Evolutionary conservation across 1,140 invertebrate genomes (phyloP).

Genomic region (Zaprionus lachaisei): DNA sequence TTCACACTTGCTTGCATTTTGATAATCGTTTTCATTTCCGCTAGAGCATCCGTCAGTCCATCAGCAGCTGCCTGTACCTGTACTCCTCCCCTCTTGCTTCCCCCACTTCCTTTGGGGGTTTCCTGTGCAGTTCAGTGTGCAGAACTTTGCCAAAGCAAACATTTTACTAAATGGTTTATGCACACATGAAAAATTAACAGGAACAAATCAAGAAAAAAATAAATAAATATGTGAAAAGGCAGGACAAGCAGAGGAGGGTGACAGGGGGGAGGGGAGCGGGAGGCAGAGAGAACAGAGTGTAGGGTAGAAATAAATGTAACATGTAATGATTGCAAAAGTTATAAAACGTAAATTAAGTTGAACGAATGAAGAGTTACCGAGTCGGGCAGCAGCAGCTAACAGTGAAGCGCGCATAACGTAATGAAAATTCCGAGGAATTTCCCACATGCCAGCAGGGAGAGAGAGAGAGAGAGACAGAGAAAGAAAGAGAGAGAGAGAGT

Average conservation of each 20-base stretch:
- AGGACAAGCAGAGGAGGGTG: constrained; percentile 6
- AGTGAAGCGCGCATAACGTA: constrained; percentile 57
- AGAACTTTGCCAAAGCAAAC: constrained; percentile 71
- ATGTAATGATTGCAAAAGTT: constrained; percentile 82
- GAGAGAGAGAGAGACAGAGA: not conserved
- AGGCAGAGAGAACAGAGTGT: not conserved
- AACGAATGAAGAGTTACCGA: constrained; percentile 76
- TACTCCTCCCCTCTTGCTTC: not conserved
- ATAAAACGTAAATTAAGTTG: constrained; percentile 82
- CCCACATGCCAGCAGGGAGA: constrained; percentile 13
- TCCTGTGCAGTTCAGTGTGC: constrained; percentile 7
- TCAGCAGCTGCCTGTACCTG: not conserved
- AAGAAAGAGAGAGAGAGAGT: not conserved
- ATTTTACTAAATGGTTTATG: constrained; percentile 78
- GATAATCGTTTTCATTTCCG: constrained; percentile 1
- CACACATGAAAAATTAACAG: constrained; percentile 62
- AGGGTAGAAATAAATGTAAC: constrained; percentile 69
- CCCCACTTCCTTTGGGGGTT: not conserved
- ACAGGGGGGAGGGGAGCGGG: not conserved
- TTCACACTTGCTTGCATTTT: constrained; percentile 1
- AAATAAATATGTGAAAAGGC: constrained; percentile 35
- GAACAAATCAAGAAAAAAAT: constrained; percentile 4
- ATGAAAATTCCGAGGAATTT: constrained; percentile 60
- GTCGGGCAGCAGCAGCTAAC: constrained; percentile 17
- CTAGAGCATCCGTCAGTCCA: constrained; percentile 26